Evolutionary conservation across 2,113 vertebrate species (phyloP), one percentile per base, ranked within the genome.

Genomic region (Rhombomys opimus): DNA sequence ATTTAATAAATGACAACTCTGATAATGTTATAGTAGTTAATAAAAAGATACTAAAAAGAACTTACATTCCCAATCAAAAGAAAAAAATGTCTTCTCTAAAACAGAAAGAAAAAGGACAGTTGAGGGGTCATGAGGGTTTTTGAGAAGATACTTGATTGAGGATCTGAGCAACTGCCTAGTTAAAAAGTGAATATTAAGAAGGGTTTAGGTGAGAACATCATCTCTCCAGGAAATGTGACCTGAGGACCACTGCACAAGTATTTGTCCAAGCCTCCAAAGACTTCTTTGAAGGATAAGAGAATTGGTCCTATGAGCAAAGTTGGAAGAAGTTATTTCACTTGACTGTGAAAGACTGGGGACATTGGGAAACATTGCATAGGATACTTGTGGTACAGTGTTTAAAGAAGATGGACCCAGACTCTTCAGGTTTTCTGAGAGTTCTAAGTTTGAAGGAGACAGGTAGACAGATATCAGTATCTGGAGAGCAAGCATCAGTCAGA

Each of bases 11-110:
- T 20, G 1, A 97, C 97, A 97, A 87, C 88, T 80, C n/a, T 54
- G 27, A 96, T 96, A 81, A 50, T 32, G 95, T 98, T 94, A 97
- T 93, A 96, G 92, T 89, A 91, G 77, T 65, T 98, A 89, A 97
- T 94, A 87, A 23, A 13, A 95, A 91, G 94, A 98, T 98, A 97
- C 15, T 94, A 20, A 94, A 96, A 91, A 92, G 67, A 1, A 89
- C 30, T 13, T 3, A n/a, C 76, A 35, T 11, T 50, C 70, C 41
- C 68, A 67, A 65, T 38, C 54, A 87, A 20, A 76, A 46, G 46
- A 87, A 75, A 57, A 15, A 17, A n/a, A 82, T 57, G 20, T 1
- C n/a, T 75, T 3, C 23, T 50, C 15, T 35, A 32, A 70, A 92
- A 89, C 8, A 94, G 6, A 54, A 9, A 89, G 54, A 46, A 57